Evolutionary conservation across 2,888 invertebrate species (phyloP).

Genomic region (Epistrophe grossulariae): DNA sequence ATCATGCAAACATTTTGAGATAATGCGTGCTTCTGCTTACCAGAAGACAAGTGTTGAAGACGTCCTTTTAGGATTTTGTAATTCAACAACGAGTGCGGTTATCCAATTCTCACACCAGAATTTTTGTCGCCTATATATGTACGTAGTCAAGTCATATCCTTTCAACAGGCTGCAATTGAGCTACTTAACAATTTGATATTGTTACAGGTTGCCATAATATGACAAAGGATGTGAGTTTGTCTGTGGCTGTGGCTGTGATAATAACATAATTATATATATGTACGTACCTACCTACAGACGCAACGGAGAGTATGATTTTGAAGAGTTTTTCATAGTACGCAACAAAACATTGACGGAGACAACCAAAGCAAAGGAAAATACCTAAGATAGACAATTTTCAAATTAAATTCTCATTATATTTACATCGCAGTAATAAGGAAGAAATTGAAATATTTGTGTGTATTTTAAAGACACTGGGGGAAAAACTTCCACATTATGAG

Average conservation of each 20-base stretch:
- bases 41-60: slow-evolving; percentile 69
- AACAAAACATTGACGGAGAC: background rate
- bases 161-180: slow-evolving; percentile 67
- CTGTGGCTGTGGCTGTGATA: slow-evolving; percentile 14
- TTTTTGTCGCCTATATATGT: slow-evolving; percentile 7
- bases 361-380: background rate
- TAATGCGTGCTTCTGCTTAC: slow-evolving; percentile 58
- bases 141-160: slow-evolving; percentile 50
- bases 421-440: slow-evolving; percentile 15
- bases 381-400: slow-evolving; percentile 40
- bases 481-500: slow-evolving; percentile 8
- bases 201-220: slow-evolving; percentile 58
- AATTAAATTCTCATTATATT: slow-evolving; percentile 68
- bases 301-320: slow-evolving; percentile 5
- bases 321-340: slow-evolving; percentile 25
- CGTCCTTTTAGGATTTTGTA: slow-evolving; percentile 53
- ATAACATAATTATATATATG: slow-evolving; percentile 29
- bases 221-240: slow-evolving; percentile 23
- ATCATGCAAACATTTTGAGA: slow-evolving; percentile 54
- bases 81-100: slow-evolving; percentile 42
- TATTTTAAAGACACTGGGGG: slow-evolving; percentile 16
- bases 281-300: background rate
- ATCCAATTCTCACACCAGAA: slow-evolving; percentile 2
- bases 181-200: slow-evolving; percentile 73
- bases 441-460: slow-evolving; percentile 32